phyloP scores from a whole-genome alignment of 2,113 vertebrate genomes.

The Anguilla japonica region DNA sequence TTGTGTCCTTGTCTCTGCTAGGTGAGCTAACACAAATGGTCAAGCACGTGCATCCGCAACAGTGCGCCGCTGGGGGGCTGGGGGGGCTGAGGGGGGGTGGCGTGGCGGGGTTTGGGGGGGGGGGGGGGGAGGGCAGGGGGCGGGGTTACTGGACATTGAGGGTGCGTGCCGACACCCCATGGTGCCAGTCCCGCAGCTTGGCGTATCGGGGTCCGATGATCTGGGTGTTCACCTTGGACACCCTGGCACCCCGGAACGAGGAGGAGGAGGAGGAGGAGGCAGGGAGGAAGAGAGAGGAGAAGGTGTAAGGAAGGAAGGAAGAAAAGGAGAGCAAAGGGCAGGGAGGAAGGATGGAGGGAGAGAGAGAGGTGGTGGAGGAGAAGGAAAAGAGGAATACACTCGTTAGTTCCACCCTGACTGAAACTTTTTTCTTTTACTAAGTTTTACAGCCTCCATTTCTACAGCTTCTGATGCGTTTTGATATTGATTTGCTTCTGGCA shows the following conservation, averaged over 20 bases:
- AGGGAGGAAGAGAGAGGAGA: background rate
- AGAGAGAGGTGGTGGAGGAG: background rate
- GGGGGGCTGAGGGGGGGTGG: background rate
- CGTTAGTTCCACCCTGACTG: background rate
- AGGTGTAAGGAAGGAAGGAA: background rate
- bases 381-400: background rate
- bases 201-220: conserved; percentile 90
- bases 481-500: background rate
- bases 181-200: conserved; percentile 98
- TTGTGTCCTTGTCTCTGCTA: background rate
- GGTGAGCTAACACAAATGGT: conserved; percentile 1
- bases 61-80: background rate
- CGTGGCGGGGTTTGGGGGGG: background rate
- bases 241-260: conserved; percentile 70
- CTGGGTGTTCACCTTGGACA: conserved; percentile 79
- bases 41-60: background rate
- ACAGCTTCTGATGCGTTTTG: background rate
- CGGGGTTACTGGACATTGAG: conserved; percentile 89
- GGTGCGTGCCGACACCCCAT: conserved; percentile 94
- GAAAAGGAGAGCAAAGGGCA: background rate
- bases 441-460: background rate
- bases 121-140: background rate
- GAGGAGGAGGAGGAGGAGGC: conserved; percentile 40
- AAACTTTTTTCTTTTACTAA: too few relatives aligned
- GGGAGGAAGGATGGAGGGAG: background rate